A percentile compares a stretch with the other conserved stretches of the same genome.
These are phyloP conservation scores for Platerodrilus igneus DNA, from an alignment of 2,888 invertebrate genomes.

Conservation along the genomic window DNA sequence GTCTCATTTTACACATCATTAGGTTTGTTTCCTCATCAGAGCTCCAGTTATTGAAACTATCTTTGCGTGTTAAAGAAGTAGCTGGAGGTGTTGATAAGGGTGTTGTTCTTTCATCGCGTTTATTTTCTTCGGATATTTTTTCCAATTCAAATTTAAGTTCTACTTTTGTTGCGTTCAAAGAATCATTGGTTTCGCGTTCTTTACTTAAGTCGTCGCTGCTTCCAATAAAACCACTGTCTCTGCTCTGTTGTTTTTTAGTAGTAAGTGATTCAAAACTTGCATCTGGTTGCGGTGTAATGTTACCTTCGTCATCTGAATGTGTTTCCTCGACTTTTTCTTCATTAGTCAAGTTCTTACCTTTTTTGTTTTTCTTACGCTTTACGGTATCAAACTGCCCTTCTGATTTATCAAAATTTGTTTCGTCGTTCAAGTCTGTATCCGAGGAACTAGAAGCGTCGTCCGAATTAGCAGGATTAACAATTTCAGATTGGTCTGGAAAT, in stretches of 20 bases:
- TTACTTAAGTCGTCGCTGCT: constrained; percentile 81
- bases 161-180: constrained; percentile 32
- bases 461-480: constrained; percentile 48
- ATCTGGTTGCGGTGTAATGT: constrained; percentile 66
- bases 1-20: constrained; percentile 93
- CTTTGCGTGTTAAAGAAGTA: constrained; percentile 70
- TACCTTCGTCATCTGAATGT: constrained; percentile 62
- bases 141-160: constrained; percentile 56
- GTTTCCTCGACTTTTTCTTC: constrained; percentile 56
- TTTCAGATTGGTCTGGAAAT: constrained; percentile 39
- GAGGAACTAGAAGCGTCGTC: constrained; percentile 63
- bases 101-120: constrained; percentile 47
- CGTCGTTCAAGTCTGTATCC: constrained; percentile 66
- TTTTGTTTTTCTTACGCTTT: constrained; percentile 78
- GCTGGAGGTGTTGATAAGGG: constrained; percentile 49
- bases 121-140: constrained; percentile 58
- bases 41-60: constrained; percentile 91
- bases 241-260: constrained; percentile 73
- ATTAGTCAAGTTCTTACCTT: constrained; percentile 50
- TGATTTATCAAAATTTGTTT: constrained; percentile 62
- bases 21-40: constrained; percentile 90
- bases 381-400: constrained; percentile 78
- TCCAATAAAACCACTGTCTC: constrained; percentile 85
- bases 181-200: constrained; percentile 52
- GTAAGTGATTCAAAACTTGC: constrained; percentile 54